Evolutionary conservation across 2,888 invertebrate genomes (phyloP).

Genomic region (Drosophila sordidula): DNA sequence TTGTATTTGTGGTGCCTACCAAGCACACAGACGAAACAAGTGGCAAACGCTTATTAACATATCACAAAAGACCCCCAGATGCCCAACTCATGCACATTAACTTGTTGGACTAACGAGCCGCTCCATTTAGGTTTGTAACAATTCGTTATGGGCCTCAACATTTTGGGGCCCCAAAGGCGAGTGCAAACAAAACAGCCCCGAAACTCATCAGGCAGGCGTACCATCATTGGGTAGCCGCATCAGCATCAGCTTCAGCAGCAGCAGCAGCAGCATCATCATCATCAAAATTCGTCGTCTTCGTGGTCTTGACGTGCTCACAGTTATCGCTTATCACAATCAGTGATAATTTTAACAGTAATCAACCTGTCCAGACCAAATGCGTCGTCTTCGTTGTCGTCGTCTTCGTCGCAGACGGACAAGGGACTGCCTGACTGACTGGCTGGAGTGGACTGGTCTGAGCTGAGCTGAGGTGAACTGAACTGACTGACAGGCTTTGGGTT

Average conservation of each 20-base stretch:
- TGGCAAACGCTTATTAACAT: slow-evolving; percentile 79
- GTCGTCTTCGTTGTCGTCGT: slow-evolving; percentile 32
- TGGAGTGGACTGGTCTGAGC: slow-evolving; percentile 6
- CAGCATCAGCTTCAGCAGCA: slow-evolving; percentile 27
- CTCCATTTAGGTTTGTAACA: slow-evolving; percentile 81
- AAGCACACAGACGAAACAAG: slow-evolving; percentile 51
- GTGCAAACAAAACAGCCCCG: slow-evolving; percentile 47
- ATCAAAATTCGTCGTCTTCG: slow-evolving; percentile 62
- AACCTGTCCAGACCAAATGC: slow-evolving; percentile 76
- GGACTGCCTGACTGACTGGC: slow-evolving; percentile 36
- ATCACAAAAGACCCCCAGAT: slow-evolving; percentile 61
- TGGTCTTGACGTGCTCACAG: slow-evolving; percentile 75
- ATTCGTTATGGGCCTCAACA: slow-evolving; percentile 75
- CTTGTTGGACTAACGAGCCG: slow-evolving; percentile 78
- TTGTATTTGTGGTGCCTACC: slow-evolving; percentile 48
- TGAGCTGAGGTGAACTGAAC: slow-evolving; percentile 3
- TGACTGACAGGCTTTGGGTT: slow-evolving; percentile 51
- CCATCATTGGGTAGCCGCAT: slow-evolving; percentile 35
- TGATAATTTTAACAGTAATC: slow-evolving; percentile 82
- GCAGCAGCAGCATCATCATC: slow-evolving; percentile 47
- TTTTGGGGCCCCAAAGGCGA: slow-evolving; percentile 30
- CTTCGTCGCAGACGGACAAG: slow-evolving; percentile 35
- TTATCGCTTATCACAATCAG: slow-evolving; percentile 82
- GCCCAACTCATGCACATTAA: slow-evolving; percentile 67
- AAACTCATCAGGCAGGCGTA: slow-evolving; percentile 54